Conservation (phyloP, 2,888 invertebrate genomes). For the Tholera decimalis region DNA sequence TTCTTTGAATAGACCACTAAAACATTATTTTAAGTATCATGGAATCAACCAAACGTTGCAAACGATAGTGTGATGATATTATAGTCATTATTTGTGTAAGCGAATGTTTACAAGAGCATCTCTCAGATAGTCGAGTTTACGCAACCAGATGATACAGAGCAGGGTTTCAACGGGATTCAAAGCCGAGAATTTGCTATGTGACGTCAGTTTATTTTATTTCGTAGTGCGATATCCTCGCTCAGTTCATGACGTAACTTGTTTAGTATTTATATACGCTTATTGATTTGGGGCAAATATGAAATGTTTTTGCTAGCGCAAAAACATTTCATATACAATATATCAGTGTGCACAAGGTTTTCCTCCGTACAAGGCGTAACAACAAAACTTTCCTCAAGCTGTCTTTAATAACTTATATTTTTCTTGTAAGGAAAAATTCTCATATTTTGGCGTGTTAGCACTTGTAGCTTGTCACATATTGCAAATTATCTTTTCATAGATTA, state of each 20-base stretch:
- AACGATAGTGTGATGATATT: constrained; percentile 57
- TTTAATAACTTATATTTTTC: constrained; percentile 18
- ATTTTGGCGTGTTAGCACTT: constrained; percentile 15
- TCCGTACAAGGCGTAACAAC: not conserved
- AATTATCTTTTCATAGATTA: constrained; percentile 32
- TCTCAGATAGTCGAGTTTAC: constrained; percentile 63
- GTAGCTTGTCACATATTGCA: constrained; percentile 29
- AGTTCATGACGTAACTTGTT: constrained; percentile 33
- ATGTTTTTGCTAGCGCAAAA: constrained; percentile 4
- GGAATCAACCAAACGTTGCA: constrained; percentile 18
- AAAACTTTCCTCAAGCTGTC: not conserved
- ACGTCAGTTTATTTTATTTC: constrained; percentile 52
- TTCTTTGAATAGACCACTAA: constrained; percentile 29
- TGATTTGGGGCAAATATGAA: constrained; percentile 4
- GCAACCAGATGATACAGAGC: constrained; percentile 64
- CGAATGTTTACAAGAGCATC: constrained; percentile 66
- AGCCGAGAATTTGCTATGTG: constrained; percentile 40
- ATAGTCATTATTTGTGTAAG: constrained; percentile 63
- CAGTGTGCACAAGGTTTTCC: not conserved
- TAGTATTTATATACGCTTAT: constrained; percentile 25
- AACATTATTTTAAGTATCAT: constrained; percentile 26
- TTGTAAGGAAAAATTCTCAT: constrained; percentile 20
- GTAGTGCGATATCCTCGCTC: constrained; percentile 25
- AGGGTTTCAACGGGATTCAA: constrained; percentile 60
- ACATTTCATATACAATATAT: too few species aligned